Evolutionary conservation across 2,797 vertebrate genomes (phyloP), one percentile per base, ranked within the genome.

Genomic region (Toxotes lorentzi): DNA sequence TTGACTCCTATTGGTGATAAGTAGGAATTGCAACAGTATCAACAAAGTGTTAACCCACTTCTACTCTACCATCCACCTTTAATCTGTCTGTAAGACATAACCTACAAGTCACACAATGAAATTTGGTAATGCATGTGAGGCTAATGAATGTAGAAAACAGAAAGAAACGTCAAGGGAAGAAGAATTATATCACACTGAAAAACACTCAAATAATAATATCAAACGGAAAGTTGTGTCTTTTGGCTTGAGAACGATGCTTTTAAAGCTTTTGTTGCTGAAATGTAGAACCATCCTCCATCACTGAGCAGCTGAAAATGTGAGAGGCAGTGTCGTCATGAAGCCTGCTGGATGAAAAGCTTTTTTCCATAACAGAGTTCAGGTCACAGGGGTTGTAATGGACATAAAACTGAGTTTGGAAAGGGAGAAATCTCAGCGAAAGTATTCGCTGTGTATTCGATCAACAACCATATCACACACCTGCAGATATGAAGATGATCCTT

Each of bases 1-100:
- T 71, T 76, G 73, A 64, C 53, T 78, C 72, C 58, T 68, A 7
- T 58, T 59, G 62, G 62, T 74, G 38, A 63, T 30, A 17, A 27
- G 21, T 5, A 34, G 8, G 35, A 57, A 56, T 12, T 57, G 34
- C 68, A 54, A 4, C 19, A 59, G 19, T 9, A 13, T 1, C 32
- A 1, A 62, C 4, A 23, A 43, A 13, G 1, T 24, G 50, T 13
- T 13, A 24, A 2, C 27, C 2, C 23, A 8, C 13, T 19, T 62
- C 21, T 11, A 6, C 13, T n/a, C 13, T n/a, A 13, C 21, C 24
- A 54, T 7, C 10, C 57, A 27, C 2, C 23, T 5, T 6, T 4
- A 27, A 58, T 23, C 19, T 58, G 8, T 53, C 35, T 59, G 2
- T 27, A 12, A 30, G 57, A 12, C 14, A n/a, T 12, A 30, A 11